These are phyloP conservation scores for Aleiodes alternator DNA, from an alignment of 2,888 invertebrate species.

Conservation along the genomic window DNA sequence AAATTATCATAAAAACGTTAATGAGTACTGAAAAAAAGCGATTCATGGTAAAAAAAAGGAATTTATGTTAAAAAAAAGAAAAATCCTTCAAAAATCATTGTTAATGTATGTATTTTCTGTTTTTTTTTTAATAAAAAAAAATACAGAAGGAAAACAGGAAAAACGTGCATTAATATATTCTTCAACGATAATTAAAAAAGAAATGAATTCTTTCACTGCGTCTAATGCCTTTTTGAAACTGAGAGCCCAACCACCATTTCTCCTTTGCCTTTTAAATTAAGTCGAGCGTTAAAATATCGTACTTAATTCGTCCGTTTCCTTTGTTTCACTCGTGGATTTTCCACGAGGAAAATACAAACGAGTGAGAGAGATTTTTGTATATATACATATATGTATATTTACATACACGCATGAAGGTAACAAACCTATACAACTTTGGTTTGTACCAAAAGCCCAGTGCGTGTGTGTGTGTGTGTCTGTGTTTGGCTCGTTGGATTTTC, in stretches of 20 bases:
- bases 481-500: constrained; percentile 51
- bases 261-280: constrained; percentile 62
- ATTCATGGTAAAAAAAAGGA: no score
- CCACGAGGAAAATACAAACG: constrained; percentile 44
- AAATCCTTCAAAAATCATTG: no score
- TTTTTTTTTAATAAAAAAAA: not conserved
- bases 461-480: not conserved
- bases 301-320: constrained; percentile 66
- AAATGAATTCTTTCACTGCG: constrained; percentile 42
- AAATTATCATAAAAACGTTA: constrained; percentile 53
- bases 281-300: constrained; percentile 70
- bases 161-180: constrained; percentile 18
- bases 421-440: constrained; percentile 4
- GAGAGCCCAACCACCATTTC: constrained; percentile 36
- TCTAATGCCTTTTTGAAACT: constrained; percentile 34
- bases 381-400: not conserved
- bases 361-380: constrained; percentile 49
- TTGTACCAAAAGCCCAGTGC: constrained; percentile 4
- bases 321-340: constrained; percentile 62
- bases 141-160: constrained; percentile 7
- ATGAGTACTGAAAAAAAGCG: constrained; percentile 14
- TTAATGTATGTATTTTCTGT: no score
- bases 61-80: no score
- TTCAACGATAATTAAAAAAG: not conserved
- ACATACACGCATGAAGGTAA: constrained; percentile 3